Conservation (phyloP, 2,888 invertebrate species). For the Pasiphila rectangulata region DNA sequence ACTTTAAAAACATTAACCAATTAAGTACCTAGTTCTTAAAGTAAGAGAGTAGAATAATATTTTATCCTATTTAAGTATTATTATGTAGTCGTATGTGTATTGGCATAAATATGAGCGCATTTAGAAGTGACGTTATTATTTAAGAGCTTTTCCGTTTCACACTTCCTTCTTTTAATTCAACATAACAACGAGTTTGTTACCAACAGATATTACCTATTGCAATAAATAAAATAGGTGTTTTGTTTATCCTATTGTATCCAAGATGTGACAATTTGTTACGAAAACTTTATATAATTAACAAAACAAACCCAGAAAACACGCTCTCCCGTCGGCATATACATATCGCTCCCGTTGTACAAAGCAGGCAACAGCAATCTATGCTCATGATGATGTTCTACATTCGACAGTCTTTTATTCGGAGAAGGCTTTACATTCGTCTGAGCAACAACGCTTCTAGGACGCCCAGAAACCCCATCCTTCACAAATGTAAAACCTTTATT, state of each 20-base stretch:
- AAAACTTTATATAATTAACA: conserved; percentile 41
- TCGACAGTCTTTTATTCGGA: conserved; percentile 40
- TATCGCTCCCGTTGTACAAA: conserved; percentile 61
- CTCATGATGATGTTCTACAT: conserved; percentile 49
- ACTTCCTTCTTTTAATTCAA: background rate
- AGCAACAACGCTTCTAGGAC: background rate
- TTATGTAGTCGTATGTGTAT: background rate
- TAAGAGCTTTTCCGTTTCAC: background rate
- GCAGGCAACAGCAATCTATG: conserved; percentile 50
- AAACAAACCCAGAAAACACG: conserved; percentile 72
- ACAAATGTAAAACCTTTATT: conserved; percentile 11
- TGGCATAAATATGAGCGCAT: background rate
- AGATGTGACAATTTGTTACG: background rate
- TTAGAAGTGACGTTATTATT: conserved; percentile 30
- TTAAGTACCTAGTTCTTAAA: too few species aligned
- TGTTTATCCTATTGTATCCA: background rate
- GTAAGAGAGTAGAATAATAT: too few species aligned
- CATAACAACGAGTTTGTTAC: too few species aligned
- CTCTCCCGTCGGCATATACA: conserved; percentile 68
- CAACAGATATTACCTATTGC: too few species aligned
- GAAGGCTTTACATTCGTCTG: conserved; percentile 15
- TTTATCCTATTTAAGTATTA: too few species aligned
- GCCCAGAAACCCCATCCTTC: conserved; percentile 4
- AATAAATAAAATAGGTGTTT: too few species aligned
- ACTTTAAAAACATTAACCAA: too few species aligned